Evolutionary conservation across 1,140 invertebrate species (phyloP), one percentile per base, ranked within the genome.

Genomic region (Eulimnadia texana): DNA sequence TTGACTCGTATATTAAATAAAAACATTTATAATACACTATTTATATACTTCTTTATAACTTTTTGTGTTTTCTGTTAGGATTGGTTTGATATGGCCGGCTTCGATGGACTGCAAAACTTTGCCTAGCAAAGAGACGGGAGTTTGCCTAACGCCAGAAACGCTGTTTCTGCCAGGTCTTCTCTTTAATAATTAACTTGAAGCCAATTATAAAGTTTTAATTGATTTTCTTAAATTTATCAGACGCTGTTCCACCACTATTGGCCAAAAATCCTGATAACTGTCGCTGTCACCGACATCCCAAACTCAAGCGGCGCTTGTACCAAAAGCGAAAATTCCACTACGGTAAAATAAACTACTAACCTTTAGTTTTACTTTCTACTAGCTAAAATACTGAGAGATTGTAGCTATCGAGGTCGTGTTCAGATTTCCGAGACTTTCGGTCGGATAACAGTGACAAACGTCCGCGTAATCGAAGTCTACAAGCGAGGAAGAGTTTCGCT

Each of bases 71-170:
- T n/a, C n/a, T 24, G 24, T 22, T 23, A 57, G 55, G 33, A 57
- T 61, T 23, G 60, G 60, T 27, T 54, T 61, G 23, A 16, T 55
- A 10, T 63, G 62, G 62, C 62, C 62, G 20, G 20, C 24, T 28
- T 19, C 42, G 10, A 20, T 63, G 24, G 42, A 59, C 19, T 63
- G 62, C 22, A 16, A 47, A 23, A 27, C 24, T 27, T 59, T 52
- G 25, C 62, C 62, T 23, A 50, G n/a, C 2, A 47, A 60, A 11
- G 62, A 49, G 19, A 47, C 50, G 1, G 55, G 56, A 19, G 62
- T 63, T 2, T 63, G 62, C 51, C 25, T 63, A 10, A 63, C 57
- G 16, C 62, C 62, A 20, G 62, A 63, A 52, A 57, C 62, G 16
- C 24, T 63, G 2, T 22, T 58, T 3, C 50, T 20, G 27, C 2